Base-by-base conservation (phyloP, 2,888 invertebrate species). In the Thymelicus acteon region DNA sequence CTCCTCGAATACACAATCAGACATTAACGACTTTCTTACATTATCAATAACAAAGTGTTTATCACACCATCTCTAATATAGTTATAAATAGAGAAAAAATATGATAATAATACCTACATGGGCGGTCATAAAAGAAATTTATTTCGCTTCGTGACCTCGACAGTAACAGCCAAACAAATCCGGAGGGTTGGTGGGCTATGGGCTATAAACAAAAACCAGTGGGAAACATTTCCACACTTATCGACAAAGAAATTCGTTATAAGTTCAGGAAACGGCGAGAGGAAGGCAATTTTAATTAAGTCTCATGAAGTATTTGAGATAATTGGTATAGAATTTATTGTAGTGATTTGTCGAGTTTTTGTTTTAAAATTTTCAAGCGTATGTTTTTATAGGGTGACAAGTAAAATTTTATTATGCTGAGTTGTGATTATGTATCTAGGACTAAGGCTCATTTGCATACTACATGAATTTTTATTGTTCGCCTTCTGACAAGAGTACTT, bases 181-280 rank as follows among this genome's bases (percentile, higher is more conserved):
- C 61, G 67, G 66, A 67, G 73, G 71, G 72, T 65, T 73, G 61
- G 52, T 52, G 24, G 31, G 57, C 31, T 72, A 74, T 65, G 73
- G 75, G 74, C 76, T 63, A 79, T 79, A 79, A 85, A 84, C 73
- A 72, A 73, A 77, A 75, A 77, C 75, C 75, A 77, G 75, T 78
- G 78, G 69, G 78, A 74, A 77, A 75, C 73, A 77, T 76, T 74
- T 75, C 72, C 62, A 74, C 67, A 54, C 49, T 65, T 44, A 61
- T 69, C 72, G 73, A 79, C 76, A 75, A 74, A 73, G 73, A 73
- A 74, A 72, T 77, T 74, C 67, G 57, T 71, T 57, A 2, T 58
- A 58, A n/a, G n/a, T 39, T 58, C 58, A 13, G 37, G 58, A 58
- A 58, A 8, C n/a, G 8, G 39, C 58, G 8, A 37, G 37, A 58